phyloP scores from a whole-genome alignment of 2,113 vertebrate genomes.

The western clawed frog (Xenopus tropicalis) region UCB_Xtro_10.0 CM004451.2:7558001-7558500 shows the following conservation, averaged over 20 bases:
- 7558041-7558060: too few species aligned
- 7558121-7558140: too few species aligned
- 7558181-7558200: background rate
- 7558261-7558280: background rate
- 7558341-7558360: slow-evolving; percentile 63
- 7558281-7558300: background rate
- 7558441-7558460: slow-evolving; percentile 61
- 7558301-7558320: slow-evolving; percentile 50
- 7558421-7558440: slow-evolving; percentile 49
- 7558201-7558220: too few species aligned
- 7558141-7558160: background rate
- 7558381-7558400: slow-evolving; percentile 57
- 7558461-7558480: slow-evolving; percentile 55
- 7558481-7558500: slow-evolving; percentile 10
- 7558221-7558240: background rate
- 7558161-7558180: too few species aligned
- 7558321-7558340: slow-evolving; percentile 16
- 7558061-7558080: too few species aligned
- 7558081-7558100: too few species aligned
- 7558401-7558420: slow-evolving; percentile 58
- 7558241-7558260: background rate
- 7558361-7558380: slow-evolving; percentile 48
- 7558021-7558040: too few species aligned
- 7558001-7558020: too few species aligned
- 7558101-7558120: too few species aligned